These are phyloP conservation scores for Tetragnatha versicolor DNA, from an alignment of 1,140 invertebrate genomes.

Conservation along the genomic window DNA sequence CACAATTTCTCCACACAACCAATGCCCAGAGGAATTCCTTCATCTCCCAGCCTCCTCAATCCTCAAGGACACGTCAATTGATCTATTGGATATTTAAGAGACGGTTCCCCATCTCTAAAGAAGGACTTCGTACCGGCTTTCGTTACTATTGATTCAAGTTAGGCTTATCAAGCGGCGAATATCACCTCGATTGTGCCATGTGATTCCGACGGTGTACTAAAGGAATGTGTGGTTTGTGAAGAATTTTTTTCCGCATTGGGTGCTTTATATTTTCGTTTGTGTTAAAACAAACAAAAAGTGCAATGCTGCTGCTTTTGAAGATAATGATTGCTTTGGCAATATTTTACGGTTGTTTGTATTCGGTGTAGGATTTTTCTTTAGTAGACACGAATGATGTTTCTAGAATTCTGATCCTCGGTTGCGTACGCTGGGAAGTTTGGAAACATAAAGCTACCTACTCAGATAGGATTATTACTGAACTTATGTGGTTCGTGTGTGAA, in stretches of 20 bases:
- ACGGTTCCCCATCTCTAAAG: neutral
- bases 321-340: constrained; percentile 19
- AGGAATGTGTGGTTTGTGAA: neutral
- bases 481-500: neutral
- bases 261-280: neutral
- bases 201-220: constrained; percentile 12
- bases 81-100: neutral
- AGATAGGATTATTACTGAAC: neutral
- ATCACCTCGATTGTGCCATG: constrained; percentile 27
- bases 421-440: too few relatives aligned
- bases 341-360: neutral
- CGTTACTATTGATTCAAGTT: constrained; percentile 37
- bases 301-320: constrained; percentile 5
- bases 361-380: neutral
- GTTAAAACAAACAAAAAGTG: neutral
- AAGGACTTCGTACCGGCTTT: neutral
- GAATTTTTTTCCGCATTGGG: neutral
- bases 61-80: neutral
- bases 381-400: too few relatives aligned
- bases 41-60: neutral
- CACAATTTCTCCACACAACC: neutral
- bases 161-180: constrained; percentile 20
- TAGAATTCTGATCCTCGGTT: too few relatives aligned
- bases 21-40: neutral
- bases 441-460: too few relatives aligned